These are phyloP conservation scores for Diabrotica undecimpunctata DNA, from an alignment of 1,140 invertebrate species.

Conservation along the genomic window DNA sequence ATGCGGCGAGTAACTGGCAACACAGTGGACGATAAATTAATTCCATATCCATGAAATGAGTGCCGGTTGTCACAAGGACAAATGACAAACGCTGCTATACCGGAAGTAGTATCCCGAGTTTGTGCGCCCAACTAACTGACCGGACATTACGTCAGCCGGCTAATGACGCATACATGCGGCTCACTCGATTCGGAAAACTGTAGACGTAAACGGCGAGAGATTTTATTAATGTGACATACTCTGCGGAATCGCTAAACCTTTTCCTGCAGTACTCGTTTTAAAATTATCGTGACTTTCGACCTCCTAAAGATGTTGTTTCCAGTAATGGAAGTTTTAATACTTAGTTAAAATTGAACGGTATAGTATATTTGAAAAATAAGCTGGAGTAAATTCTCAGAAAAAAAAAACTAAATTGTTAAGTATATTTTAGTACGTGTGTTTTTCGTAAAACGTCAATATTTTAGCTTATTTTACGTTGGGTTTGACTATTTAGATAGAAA, in stretches of 20 bases:
- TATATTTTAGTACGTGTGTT: no score
- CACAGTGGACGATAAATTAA: conserved; percentile 15
- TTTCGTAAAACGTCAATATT: no score
- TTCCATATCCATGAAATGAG: conserved; percentile 20
- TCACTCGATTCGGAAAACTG: conserved; percentile 18
- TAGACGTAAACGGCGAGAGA: conserved; percentile 5
- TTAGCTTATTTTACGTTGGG: no score
- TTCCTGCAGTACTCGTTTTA: neutral
- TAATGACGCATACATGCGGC: conserved; percentile 16
- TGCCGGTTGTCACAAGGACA: conserved; percentile 15
- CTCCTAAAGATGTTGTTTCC: neutral
- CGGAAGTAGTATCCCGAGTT: conserved; percentile 19
- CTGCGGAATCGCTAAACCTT: neutral
- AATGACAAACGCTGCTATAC: conserved; percentile 18
- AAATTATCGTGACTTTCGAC: neutral
- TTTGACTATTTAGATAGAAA: no score
- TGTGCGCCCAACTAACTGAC: conserved; percentile 13
- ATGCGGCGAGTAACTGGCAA: neutral
- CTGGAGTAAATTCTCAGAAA: no score
- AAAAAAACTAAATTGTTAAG: no score
- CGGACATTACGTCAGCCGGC: conserved; percentile 11
- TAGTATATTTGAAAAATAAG: no score
- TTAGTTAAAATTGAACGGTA: neutral
- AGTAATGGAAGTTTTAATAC: neutral
- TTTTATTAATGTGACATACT: conserved; percentile 3